Evolutionary conservation across 2,113 vertebrate species (phyloP).

Genomic region (Semnopithecus entellus): DNA sequence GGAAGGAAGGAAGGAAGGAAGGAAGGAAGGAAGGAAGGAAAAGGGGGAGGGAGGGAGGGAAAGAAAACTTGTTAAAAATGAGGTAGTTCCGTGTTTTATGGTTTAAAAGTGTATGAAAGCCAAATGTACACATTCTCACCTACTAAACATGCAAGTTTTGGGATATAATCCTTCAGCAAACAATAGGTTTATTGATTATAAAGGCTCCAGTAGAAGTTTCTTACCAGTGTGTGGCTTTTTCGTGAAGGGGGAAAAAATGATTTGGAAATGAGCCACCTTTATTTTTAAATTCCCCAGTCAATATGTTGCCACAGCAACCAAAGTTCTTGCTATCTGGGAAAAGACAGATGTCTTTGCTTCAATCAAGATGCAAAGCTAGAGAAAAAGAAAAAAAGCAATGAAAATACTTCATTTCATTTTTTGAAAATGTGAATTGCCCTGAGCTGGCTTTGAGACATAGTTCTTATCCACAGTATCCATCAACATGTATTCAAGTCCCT

Average conservation of each 20-base stretch:
- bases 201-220: slow-evolving; percentile 60
- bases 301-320: slow-evolving; percentile 84
- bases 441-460: slow-evolving; percentile 71
- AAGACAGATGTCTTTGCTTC: slow-evolving; percentile 85
- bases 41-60: background rate
- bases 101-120: slow-evolving; percentile 58
- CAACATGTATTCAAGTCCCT: slow-evolving; percentile 77
- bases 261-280: slow-evolving; percentile 84
- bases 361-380: slow-evolving; percentile 76
- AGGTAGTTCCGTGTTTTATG: slow-evolving; percentile 35
- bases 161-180: slow-evolving; percentile 71
- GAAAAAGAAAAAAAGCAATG: slow-evolving; percentile 74
- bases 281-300: slow-evolving; percentile 81
- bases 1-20: background rate
- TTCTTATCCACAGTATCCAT: slow-evolving; percentile 76
- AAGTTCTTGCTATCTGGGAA: slow-evolving; percentile 78
- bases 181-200: slow-evolving; percentile 81
- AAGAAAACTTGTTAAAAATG: background rate
- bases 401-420: slow-evolving; percentile 83
- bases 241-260: slow-evolving; percentile 57
- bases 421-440: slow-evolving; percentile 79
- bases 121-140: slow-evolving; percentile 62
- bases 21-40: background rate
- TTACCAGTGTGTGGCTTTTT: slow-evolving; percentile 75
- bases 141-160: slow-evolving; percentile 71